Conservation (phyloP, 2,888 invertebrate species). For the Mesoligia furuncula region DNA sequence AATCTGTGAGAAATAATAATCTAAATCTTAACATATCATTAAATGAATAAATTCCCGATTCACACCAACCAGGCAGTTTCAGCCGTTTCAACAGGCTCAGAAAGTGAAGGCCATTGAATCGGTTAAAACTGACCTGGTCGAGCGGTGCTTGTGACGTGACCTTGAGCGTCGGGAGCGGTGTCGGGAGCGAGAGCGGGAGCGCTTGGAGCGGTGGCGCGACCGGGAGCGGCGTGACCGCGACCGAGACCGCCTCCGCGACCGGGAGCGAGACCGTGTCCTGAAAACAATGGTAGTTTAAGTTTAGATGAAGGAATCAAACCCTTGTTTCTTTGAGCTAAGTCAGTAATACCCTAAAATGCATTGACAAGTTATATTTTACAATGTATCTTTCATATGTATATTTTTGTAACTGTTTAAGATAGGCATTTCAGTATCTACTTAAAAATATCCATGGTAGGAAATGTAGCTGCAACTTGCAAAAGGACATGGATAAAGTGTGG, state of each 20-base stretch:
- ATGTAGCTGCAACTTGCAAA: neutral
- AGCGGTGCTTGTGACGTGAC: constrained; percentile 88
- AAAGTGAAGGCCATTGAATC: constrained; percentile 29
- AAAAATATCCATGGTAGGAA: neutral
- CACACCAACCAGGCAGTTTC: constrained; percentile 39
- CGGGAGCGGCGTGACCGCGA: constrained; percentile 92
- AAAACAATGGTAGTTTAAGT: constrained; percentile 40
- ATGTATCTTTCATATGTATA: neutral
- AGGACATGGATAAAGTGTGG: no score
- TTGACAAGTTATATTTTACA: neutral
- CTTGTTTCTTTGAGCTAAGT: neutral
- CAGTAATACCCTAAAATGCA: no score
- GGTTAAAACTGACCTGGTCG: constrained; percentile 79
- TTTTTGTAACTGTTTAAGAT: neutral
- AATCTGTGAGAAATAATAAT: neutral
- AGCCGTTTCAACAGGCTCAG: constrained; percentile 32
- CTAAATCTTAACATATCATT: neutral
- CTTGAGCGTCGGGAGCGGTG: constrained; percentile 92
- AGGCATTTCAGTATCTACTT: neutral
- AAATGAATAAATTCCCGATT: neutral
- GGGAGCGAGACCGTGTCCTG: constrained; percentile 90
- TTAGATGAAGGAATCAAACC: neutral
- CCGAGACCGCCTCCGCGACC: constrained; percentile 90
- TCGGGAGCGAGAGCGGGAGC: constrained; percentile 90
- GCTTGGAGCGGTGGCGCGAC: constrained; percentile 89